A percentile compares a stretch with the other conserved stretches of the same genome.
Evolutionary conservation across 2,888 invertebrate species (phyloP).

Genomic region (Microplitis manilae): DNA sequence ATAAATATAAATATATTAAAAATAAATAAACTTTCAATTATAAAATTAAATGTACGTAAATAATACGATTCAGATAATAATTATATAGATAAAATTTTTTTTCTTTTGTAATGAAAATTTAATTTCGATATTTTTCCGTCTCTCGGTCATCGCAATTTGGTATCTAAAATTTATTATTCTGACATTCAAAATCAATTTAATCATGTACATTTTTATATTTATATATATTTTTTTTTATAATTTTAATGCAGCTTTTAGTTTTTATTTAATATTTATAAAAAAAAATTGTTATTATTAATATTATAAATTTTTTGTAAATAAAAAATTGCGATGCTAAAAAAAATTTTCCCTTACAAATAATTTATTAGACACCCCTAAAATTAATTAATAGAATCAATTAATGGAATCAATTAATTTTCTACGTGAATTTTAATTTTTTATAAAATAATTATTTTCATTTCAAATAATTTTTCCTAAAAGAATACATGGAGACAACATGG

Average conservation of each 20-base stretch:
- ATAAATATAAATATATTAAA: constrained; percentile 21
- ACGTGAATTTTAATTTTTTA: too few species aligned
- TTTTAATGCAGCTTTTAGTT: background rate
- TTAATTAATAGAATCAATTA: too few species aligned
- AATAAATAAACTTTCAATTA: constrained; percentile 4
- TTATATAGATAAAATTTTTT: background rate
- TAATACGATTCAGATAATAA: background rate
- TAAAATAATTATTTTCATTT: too few species aligned
- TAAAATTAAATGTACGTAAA: background rate
- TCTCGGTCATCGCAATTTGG: background rate
- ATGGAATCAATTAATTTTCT: too few species aligned
- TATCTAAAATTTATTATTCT: background rate
- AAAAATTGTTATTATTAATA: background rate
- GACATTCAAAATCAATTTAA: background rate
- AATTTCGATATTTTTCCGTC: background rate
- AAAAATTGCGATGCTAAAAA: background rate
- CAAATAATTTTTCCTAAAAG: too few species aligned
- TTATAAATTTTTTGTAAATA: background rate
- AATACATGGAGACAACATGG: too few species aligned
- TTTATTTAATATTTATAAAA: background rate
- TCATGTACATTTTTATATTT: background rate
- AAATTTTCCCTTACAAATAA: background rate
- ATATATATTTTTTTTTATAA: background rate
- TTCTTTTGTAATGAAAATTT: background rate
- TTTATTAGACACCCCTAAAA: too few species aligned